phyloP scores from a whole-genome alignment of 2,113 vertebrate species.

The Leptobrachium ailaonicum region DNA sequence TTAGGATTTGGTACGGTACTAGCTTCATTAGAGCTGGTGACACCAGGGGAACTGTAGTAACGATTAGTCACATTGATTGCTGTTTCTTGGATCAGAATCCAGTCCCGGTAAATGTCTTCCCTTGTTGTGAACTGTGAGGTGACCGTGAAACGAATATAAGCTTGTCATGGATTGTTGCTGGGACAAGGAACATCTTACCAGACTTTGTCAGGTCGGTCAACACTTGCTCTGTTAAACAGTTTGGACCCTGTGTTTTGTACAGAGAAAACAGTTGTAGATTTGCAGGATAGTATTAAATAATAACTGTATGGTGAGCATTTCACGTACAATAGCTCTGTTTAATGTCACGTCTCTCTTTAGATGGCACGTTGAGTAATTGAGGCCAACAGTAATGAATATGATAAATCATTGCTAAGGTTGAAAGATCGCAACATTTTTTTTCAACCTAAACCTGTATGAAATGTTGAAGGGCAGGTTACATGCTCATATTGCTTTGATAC shows the following conservation, averaged over 20 bases:
- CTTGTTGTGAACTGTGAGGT: slow-evolving; percentile 90
- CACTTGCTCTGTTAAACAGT: slow-evolving; percentile 85
- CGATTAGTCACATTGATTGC: slow-evolving; percentile 67
- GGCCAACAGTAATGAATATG: too few relatives aligned
- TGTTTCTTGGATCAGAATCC: slow-evolving; percentile 79
- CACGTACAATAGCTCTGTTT: too few relatives aligned
- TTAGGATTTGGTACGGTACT: slow-evolving; percentile 37
- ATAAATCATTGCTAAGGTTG: too few relatives aligned
- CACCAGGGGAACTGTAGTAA: slow-evolving; percentile 52
- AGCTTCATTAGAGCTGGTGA: slow-evolving; percentile 34
- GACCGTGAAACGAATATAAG: slow-evolving; percentile 91
- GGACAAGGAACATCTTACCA: slow-evolving; percentile 89
- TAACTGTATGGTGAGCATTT: too few relatives aligned
- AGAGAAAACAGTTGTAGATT: background rate
- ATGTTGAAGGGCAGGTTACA: too few relatives aligned
- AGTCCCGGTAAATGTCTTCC: slow-evolving; percentile 86
- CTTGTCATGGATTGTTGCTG: slow-evolving; percentile 80
- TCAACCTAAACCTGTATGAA: too few relatives aligned
- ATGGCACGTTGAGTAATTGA: too few relatives aligned
- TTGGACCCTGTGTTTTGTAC: slow-evolving; percentile 76
- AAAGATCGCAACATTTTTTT: too few relatives aligned
- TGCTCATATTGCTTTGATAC: too few relatives aligned
- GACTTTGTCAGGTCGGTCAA: slow-evolving; percentile 79
- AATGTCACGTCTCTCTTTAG: too few relatives aligned
- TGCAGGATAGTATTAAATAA: too few relatives aligned